Base-by-base conservation (phyloP, 2,797 vertebrate species). In the Clarias pachynema region DNA sequence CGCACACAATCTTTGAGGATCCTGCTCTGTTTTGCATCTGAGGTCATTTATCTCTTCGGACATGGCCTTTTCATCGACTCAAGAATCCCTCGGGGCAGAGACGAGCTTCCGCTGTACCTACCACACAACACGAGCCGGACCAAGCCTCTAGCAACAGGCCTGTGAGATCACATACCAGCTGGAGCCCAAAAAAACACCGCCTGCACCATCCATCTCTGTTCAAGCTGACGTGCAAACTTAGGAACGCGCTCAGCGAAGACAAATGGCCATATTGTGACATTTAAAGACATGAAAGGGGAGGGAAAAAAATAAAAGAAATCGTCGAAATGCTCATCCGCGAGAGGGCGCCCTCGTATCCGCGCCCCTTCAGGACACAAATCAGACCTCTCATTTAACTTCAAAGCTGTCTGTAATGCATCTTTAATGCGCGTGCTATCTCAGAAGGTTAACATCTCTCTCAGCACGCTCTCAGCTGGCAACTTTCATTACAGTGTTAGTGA, bases 371-470 rank as follows among this genome's bases (percentile, higher is more conserved):
- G 89, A 93, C 89, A 91, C 91, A 92, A 93, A 95, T 93, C 92
- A 88, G 92, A 91, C 92, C 93, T 92, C 90, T 93, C 90, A 82
- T 84, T 93, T 89, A 82, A 94, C 93, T 95, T 95, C 94, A 95
- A 94, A 95, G 94, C 91, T 73, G 80, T 84, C 87, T 92, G 91
- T 93, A 93, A 95, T 95, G 91, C 92, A 95, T 96, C 92, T 94
- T 96, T 95, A 94, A 95, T 95, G 93, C 83, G 90, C 89, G 86
- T 87, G 91, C 92, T 90, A 94, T 93, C 88, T 81, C 90, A 88
- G 90, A 92, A 93, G 93, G 94, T 95, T 95, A 95, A 94, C 93
- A 91, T 94, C 93, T 94, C 90, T 92, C 89, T 93, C 89, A 79
- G 89, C 91, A 88, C 80, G 86, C 93, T 94, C 93, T 93, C 92